A percentile compares a stretch with the other conserved stretches of the same genome.
Conservation (phyloP, 2,113 vertebrate genomes). For the Mastomys natalensis region DNA sequence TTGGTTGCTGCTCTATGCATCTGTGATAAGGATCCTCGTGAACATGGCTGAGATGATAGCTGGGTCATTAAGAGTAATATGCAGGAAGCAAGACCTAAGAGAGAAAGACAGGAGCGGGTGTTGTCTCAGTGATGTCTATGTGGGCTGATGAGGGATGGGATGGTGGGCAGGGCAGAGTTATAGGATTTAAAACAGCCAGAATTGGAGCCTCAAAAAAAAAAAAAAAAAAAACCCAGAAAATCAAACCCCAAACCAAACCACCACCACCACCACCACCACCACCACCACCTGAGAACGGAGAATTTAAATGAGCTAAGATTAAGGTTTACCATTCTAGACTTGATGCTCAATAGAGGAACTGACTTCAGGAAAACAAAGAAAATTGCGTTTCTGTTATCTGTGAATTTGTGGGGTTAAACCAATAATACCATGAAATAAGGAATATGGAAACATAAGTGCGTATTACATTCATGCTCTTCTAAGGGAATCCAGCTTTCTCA, state of each 20-base stretch:
- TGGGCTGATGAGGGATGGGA: background rate
- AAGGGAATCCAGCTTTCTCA: background rate
- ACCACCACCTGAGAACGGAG: background rate
- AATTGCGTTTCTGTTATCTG: background rate
- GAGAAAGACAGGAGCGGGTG: background rate
- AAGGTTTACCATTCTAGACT: background rate
- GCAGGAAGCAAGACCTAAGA: background rate
- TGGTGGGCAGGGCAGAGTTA: background rate
- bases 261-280: background rate
- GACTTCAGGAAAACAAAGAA: constrained; percentile 15
- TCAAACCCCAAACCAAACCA: background rate
- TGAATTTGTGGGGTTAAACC: background rate
- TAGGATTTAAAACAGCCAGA: background rate
- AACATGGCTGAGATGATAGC: background rate
- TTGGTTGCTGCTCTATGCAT: background rate
- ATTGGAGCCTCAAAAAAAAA: background rate
- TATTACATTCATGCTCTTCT: background rate
- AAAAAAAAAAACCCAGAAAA: background rate
- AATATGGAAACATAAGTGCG: background rate
- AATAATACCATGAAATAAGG: background rate
- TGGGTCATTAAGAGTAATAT: background rate
- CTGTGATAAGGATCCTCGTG: background rate
- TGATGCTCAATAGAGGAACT: background rate
- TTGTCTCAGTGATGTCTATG: background rate
- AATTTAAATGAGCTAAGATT: constrained; percentile 3